Evolutionary conservation across 2,797 vertebrate species (phyloP).

Genomic region (Karalla daura): DNA sequence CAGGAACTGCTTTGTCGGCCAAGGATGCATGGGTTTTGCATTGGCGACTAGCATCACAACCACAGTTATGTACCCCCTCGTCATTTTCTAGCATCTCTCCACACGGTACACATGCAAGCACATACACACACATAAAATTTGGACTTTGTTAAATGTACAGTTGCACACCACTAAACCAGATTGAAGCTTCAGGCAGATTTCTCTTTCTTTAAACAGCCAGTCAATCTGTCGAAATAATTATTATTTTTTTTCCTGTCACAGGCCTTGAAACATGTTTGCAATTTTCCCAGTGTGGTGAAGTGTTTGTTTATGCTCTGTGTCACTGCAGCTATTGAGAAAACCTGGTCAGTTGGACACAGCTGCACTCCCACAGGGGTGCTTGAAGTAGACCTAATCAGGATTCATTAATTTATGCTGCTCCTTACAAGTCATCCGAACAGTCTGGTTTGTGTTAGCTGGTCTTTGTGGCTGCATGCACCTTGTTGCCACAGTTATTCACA

Average conservation of each 20-base stretch:
- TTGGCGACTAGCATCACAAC: too few species aligned
- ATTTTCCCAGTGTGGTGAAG: slow-evolving; percentile 44
- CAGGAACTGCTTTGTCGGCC: too few species aligned
- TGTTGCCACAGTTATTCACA: slow-evolving; percentile 35
- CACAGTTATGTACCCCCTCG: slow-evolving; percentile 55
- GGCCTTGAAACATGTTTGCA: slow-evolving; percentile 61
- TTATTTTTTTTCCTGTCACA: slow-evolving; percentile 44
- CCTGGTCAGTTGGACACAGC: slow-evolving; percentile 38
- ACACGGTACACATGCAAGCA: slow-evolving; percentile 52
- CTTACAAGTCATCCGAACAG: slow-evolving; percentile 44
- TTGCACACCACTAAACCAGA: slow-evolving; percentile 54
- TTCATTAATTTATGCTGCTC: slow-evolving; percentile 63
- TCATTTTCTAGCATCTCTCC: slow-evolving; percentile 48
- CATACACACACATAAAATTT: slow-evolving; percentile 10
- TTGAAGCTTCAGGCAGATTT: slow-evolving; percentile 42
- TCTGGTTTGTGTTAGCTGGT: slow-evolving; percentile 61
- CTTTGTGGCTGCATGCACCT: slow-evolving; percentile 45
- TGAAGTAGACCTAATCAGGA: slow-evolving; percentile 66
- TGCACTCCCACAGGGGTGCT: slow-evolving; percentile 34
- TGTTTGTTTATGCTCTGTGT: slow-evolving; percentile 65
- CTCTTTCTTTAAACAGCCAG: slow-evolving; percentile 25
- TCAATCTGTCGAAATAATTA: slow-evolving; percentile 53
- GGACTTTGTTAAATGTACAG: slow-evolving; percentile 29
- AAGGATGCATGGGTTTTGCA: too few species aligned
- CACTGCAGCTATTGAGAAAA: slow-evolving; percentile 48